A percentile compares a stretch with the other conserved stretches of the same genome.
Conservation (phyloP, 2,113 vertebrate genomes). For the Ovibos moschatus region DNA sequence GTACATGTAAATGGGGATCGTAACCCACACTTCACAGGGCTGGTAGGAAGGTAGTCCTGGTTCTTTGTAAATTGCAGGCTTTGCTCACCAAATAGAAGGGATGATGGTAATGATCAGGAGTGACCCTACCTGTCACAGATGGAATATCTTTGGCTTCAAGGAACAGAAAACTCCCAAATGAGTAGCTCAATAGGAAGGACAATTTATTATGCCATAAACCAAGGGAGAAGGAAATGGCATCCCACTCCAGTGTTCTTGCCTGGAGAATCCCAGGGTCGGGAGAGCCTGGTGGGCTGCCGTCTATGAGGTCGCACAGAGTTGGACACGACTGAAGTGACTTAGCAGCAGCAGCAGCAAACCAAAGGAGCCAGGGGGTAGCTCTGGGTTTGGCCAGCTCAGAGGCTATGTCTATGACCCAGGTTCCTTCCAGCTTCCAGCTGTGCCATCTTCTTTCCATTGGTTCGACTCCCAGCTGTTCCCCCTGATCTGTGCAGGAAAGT, state of each 20-base stretch:
- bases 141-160: not conserved
- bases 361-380: not conserved
- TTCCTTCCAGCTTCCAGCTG: not conserved
- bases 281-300: too few relatives aligned
- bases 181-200: not conserved
- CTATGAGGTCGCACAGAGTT: too few relatives aligned
- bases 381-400: not conserved
- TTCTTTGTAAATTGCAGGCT: not conserved
- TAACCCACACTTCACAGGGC: not conserved
- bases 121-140: not conserved
- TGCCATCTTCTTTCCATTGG: fast-evolving
- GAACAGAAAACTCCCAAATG: not conserved
- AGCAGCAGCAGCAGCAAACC: not conserved
- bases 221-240: too few relatives aligned
- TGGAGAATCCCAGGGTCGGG: too few relatives aligned
- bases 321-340: too few relatives aligned
- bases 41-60: too few relatives aligned
- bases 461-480: not conserved
- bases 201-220: not conserved
- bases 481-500: not conserved
- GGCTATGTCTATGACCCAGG: not conserved
- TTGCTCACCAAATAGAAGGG: not conserved
- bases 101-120: not conserved
- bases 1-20: not conserved
- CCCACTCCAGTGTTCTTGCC: too few relatives aligned